Evolutionary conservation across 2,113 vertebrate species (phyloP).

Genomic region (Colinus virginianus): DNA sequence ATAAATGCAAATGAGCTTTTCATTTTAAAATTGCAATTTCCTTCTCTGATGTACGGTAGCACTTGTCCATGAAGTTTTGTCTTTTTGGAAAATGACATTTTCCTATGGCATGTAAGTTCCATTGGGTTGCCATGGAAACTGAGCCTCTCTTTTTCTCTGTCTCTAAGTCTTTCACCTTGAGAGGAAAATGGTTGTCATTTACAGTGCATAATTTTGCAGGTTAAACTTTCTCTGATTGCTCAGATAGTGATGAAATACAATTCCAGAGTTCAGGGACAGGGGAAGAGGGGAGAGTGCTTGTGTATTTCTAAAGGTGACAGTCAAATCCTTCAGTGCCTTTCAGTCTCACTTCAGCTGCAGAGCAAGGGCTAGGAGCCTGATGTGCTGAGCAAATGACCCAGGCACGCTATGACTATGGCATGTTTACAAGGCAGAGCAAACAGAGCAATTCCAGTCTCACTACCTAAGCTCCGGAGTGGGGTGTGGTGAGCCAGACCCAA

Average conservation of each 20-base stretch:
- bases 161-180: constrained; percentile 63
- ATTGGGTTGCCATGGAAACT: constrained; percentile 69
- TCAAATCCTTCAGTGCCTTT: background rate
- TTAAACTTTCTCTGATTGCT: constrained; percentile 52
- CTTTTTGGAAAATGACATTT: constrained; percentile 51
- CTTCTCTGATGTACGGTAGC: constrained; percentile 17
- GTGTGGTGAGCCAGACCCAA: background rate
- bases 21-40: constrained; percentile 49
- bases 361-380: background rate
- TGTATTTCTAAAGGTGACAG: background rate
- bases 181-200: constrained; percentile 65
- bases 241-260: background rate
- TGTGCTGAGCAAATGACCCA: accelerated
- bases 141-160: background rate
- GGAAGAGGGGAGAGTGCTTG: background rate
- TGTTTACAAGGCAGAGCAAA: background rate
- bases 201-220: constrained; percentile 12
- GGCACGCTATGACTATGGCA: background rate
- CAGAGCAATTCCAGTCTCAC: background rate
- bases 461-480: accelerated
- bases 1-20: constrained; percentile 56
- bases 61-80: constrained; percentile 61
- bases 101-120: constrained; percentile 11
- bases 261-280: background rate
- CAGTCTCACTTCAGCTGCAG: background rate